Conservation (phyloP, 92 coral and sea anemone genomes). For the Porites lobata region DNA sequence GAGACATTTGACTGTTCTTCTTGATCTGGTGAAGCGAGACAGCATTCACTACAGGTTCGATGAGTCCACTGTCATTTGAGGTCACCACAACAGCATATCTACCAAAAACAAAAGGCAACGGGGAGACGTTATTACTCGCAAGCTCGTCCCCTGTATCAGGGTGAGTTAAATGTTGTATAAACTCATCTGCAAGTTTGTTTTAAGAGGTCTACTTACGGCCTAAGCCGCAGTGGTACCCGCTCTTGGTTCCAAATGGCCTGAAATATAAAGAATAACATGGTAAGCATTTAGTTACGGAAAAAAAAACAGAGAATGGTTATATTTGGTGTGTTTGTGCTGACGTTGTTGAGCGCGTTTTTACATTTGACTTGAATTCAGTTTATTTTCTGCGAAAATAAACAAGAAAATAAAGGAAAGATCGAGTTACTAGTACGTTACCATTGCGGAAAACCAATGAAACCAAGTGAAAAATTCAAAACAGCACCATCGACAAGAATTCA, state of each 20-base stretch:
- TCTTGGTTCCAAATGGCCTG: constrained; percentile 94
- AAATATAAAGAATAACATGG: background rate
- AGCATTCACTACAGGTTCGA: constrained; percentile 97
- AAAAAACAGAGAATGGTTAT: no score
- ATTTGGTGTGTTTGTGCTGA: no score
- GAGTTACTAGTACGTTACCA: background rate
- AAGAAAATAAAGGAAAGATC: background rate
- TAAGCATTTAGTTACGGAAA: no score
- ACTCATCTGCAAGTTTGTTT: background rate
- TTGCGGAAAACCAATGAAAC: background rate
- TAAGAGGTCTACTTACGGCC: constrained; percentile 74
- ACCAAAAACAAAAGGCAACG: background rate
- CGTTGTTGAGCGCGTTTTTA: no score
- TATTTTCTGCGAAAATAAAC: no score
- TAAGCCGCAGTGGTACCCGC: constrained; percentile 76
- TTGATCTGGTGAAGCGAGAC: constrained; percentile 98
- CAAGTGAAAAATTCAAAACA: background rate
- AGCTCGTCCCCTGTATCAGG: background rate
- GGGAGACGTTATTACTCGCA: background rate
- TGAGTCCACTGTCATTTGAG: constrained; percentile 95
- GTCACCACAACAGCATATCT: constrained; percentile 98
- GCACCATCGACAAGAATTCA: background rate
- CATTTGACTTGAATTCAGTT: no score
- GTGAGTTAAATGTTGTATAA: no score
- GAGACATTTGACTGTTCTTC: constrained; percentile 99